These are phyloP conservation scores for Phoxinus dragarum DNA, from an alignment of 2,797 vertebrate species.

Conservation along the genomic window DNA sequence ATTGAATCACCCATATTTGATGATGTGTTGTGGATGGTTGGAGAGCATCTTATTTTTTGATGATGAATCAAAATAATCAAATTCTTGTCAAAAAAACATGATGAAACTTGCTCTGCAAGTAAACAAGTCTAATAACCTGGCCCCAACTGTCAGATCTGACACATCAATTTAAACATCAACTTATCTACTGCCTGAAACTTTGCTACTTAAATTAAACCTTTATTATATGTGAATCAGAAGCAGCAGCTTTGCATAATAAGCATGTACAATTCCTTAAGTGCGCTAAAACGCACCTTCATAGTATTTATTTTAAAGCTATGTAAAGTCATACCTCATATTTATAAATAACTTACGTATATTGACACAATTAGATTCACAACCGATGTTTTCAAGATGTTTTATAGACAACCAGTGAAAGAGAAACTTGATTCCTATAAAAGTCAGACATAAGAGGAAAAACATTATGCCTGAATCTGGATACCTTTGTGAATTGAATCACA, in stretches of 20 bases:
- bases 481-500: conserved; percentile 15
- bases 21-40: background rate
- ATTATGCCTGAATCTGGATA: conserved; percentile 14
- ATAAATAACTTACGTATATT: conserved; percentile 29
- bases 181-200: background rate
- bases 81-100: background rate
- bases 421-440: conserved; percentile 27
- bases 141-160: background rate
- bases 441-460: background rate
- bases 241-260: conserved; percentile 6
- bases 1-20: conserved; percentile 3
- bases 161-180: conserved; percentile 2
- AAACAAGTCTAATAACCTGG: background rate
- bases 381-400: conserved; percentile 9
- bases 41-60: background rate
- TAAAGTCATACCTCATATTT: background rate
- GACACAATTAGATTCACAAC: conserved; percentile 45
- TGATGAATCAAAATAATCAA: background rate
- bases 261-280: conserved; percentile 13
- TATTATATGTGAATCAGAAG: conserved; percentile 13
- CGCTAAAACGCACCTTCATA: conserved; percentile 7
- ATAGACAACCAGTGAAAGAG: conserved; percentile 26
- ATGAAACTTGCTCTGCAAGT: conserved; percentile 21
- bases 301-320: conserved; percentile 20
- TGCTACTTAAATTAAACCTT: background rate